Conservation (phyloP, 2,888 invertebrate species). For the Dicyrtoma fusca region DNA sequence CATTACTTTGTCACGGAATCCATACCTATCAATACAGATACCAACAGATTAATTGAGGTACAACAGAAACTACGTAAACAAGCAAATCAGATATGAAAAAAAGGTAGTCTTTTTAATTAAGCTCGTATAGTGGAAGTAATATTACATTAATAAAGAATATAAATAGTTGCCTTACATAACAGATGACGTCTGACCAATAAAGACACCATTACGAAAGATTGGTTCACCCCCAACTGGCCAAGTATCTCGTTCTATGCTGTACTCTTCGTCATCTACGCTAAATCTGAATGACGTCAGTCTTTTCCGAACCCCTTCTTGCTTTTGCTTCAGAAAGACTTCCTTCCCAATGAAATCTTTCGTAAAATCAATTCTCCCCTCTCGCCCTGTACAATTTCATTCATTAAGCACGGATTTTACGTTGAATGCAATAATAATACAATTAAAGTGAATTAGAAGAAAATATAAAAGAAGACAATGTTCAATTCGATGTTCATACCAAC, state of each 20-base stretch:
- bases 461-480: not conserved
- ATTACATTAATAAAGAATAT: not conserved
- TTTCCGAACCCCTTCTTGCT: constrained; percentile 11
- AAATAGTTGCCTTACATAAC: not conserved
- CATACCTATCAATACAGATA: constrained; percentile 1
- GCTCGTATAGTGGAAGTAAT: no score
- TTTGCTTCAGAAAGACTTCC: constrained; percentile 5
- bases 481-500: constrained; percentile 14
- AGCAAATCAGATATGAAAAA: no score
- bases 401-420: no score
- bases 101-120: no score
- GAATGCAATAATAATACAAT: no score
- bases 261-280: not conserved
- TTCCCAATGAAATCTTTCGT: constrained; percentile 25
- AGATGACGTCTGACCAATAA: not conserved
- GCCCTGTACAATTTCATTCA: not conserved
- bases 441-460: no score
- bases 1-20: not conserved
- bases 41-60: no score
- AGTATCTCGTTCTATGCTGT: constrained; percentile 3
- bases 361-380: constrained; percentile 9
- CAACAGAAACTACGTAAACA: no score
- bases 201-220: constrained; percentile 13
- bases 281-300: not conserved
- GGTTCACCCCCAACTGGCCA: constrained; percentile 14